Evolutionary conservation across 2,113 vertebrate genomes (phyloP), one percentile per base, ranked within the genome.

Genomic region (Callopanchax toddi): DNA sequence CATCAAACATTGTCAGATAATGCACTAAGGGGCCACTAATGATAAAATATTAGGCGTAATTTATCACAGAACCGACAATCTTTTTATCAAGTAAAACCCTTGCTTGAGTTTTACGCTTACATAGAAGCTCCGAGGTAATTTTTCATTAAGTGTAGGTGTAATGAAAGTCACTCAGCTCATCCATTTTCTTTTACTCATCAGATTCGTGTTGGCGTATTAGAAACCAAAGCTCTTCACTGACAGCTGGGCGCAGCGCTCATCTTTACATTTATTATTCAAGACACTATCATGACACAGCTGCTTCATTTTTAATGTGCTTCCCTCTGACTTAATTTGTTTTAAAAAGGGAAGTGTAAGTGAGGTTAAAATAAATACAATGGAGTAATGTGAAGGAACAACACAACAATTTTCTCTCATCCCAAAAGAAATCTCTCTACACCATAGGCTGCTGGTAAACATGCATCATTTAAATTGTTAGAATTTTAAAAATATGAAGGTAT

Each of bases 201-300:
- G 50, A 21, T 60, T 29, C 59, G 42, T 5, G 16, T 71, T 70
- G 54, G 83, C n/a, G 22, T 65, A 67, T 74, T 44, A 68, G 76
- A 84, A 82, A 81, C 72, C 83, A 82, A 77, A 76, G 81, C 82
- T 45, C 46, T 67, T 86, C 71, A 71, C 52, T 80, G 82, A 72
- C 81, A 80, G 79, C 79, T 73, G 75, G 79, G 71, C 76, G 64
- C 57, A 79, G 57, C 60, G 74, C 80, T 85, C 81, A 81, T 89
- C 66, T 87, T 87, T 78, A 22, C 78, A 88, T 89, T 79, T 66
- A 89, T 91, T 87, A 89, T 89, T 87, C 67, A 89, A 53, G 64
- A 36, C 57, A 73, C 54, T 76, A 78, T 86, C 65, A 76, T 85
- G 74, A 74, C 81, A 80, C 67, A 66, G 55, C 78, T 73, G 69